These are phyloP conservation scores for Leiothrix lutea DNA, from an alignment of 2,113 vertebrate genomes.

Conservation along the genomic window DNA sequence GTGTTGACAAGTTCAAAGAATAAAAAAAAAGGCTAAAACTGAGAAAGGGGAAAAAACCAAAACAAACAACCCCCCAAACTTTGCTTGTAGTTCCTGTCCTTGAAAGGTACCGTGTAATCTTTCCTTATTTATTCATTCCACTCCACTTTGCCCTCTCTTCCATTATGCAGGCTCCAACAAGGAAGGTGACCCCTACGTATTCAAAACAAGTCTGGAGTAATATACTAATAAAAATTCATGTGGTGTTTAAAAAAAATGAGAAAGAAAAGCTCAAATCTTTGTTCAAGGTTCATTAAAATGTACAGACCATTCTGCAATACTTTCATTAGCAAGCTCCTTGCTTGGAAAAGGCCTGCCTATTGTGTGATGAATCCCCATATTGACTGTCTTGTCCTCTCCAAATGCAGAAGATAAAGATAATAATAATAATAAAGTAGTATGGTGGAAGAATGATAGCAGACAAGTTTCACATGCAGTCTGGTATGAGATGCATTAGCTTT, in stretches of 20 bases:
- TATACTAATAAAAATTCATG: slow-evolving; percentile 55
- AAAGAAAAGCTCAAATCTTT: slow-evolving; percentile 30
- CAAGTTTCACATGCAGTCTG: background rate
- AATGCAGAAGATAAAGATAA: background rate
- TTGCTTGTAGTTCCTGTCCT: slow-evolving; percentile 13
- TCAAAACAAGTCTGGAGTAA: slow-evolving; percentile 56
- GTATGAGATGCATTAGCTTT: background rate
- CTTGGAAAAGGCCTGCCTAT: background rate
- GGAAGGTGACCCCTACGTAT: slow-evolving; percentile 50
- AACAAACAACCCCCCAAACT: background rate
- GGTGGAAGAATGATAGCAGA: background rate
- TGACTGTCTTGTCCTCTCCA: slow-evolving; percentile 7
- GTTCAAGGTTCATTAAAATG: slow-evolving; percentile 54
- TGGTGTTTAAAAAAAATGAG: background rate
- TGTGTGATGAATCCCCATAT: slow-evolving; percentile 11
- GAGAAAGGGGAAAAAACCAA: background rate
- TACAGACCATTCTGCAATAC: background rate
- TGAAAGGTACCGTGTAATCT: background rate
- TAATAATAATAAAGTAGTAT: background rate
- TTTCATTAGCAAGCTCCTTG: slow-evolving; percentile 10
- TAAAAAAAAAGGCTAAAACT: background rate
- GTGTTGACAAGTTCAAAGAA: background rate
- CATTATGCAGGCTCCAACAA: background rate
- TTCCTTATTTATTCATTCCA: slow-evolving; percentile 34
- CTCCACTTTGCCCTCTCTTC: slow-evolving; percentile 30